Evolutionary conservation across 2,113 vertebrate genomes (phyloP).

Genomic region (Xenopus tropicalis): UCB_Xtro_10.0 CM004450.2:137228001-137228500

Average conservation of each 20-base stretch:
- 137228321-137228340: slow-evolving; percentile 66
- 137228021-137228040: slow-evolving; percentile 33
- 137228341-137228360: slow-evolving; percentile 57
- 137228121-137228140: slow-evolving; percentile 72
- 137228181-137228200: slow-evolving; percentile 71
- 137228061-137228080: not conserved
- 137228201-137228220: slow-evolving; percentile 72
- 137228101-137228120: slow-evolving; percentile 55
- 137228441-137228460: slow-evolving; percentile 62
- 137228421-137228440: slow-evolving; percentile 57
- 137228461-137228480: slow-evolving; percentile 57
- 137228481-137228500: slow-evolving; percentile 71
- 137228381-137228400: slow-evolving; percentile 16
- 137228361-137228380: slow-evolving; percentile 56
- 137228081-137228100: not conserved
- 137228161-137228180: slow-evolving; percentile 75
- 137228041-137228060: slow-evolving; percentile 22
- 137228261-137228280: slow-evolving; percentile 73
- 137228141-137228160: slow-evolving; percentile 74
- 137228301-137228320: slow-evolving; percentile 61
- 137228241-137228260: slow-evolving; percentile 72
- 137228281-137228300: slow-evolving; percentile 71
- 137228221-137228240: slow-evolving; percentile 73
- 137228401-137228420: not conserved
- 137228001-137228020: not conserved